Conservation (phyloP, 2,888 invertebrate species). For the Isoperla grammatica region DNA sequence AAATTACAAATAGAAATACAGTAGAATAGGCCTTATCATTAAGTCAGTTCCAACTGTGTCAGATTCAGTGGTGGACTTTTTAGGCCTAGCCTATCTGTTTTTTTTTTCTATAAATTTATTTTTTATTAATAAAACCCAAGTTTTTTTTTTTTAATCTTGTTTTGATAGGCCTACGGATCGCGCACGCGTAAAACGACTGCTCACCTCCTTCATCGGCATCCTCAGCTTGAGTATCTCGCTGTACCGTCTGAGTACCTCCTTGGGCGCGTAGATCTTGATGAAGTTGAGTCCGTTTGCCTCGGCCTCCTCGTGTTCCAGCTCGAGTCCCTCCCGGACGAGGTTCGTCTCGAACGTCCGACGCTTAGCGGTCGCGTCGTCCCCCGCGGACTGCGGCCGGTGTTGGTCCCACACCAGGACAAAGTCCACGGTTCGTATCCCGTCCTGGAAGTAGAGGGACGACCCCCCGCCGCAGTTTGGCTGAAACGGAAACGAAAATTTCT, state of each 20-base stretch:
- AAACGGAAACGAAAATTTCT: no score
- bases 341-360: conserved; percentile 65
- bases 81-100: no score
- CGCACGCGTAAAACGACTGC: no score
- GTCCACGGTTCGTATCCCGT: conserved; percentile 66
- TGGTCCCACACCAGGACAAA: conserved; percentile 74
- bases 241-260: conserved; percentile 75
- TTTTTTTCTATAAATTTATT: no score
- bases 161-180: no score
- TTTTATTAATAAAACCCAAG: no score
- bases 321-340: conserved; percentile 65
- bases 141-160: no score
- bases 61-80: no score
- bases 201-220: conserved; percentile 88
- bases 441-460: conserved; percentile 50
- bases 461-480: background rate
- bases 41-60: no score
- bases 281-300: conserved; percentile 66
- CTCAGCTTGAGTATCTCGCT: conserved; percentile 87
- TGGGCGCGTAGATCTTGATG: conserved; percentile 84
- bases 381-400: conserved; percentile 40
- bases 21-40: no score
- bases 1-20: no score
- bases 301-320: conserved; percentile 63
- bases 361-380: conserved; percentile 40